Base-by-base conservation (phyloP, 2,888 invertebrate species). In the Harpalus rufipes region DNA sequence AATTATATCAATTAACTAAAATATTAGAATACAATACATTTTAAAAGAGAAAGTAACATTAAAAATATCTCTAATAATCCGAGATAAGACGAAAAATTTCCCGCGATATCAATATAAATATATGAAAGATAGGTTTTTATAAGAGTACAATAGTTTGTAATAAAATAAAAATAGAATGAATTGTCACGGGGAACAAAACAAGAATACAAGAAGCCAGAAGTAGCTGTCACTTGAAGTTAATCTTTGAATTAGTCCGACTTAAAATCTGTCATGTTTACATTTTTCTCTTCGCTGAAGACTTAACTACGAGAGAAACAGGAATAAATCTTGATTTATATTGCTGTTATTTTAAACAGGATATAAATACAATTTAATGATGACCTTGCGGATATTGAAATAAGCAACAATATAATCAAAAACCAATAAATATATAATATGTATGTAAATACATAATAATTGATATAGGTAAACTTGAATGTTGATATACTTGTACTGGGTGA, bases 191-290 rank as follows among this genome's bases (percentile, higher is more conserved):
- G 32, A 14, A 25, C 68, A 68, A 68, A 32, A 68, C 51, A 56
- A 18, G 74, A 51, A 14, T 44, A 74, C 18, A 41, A 74, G 74
- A 51, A 74, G 74, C 74, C 56, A 74, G 56, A 74, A 56, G 44
- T 74, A 44, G 74, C 56, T 74, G 74, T 74, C 74, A 74, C 51
- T 74, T 74, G 44, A 12, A 74, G 44, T 74, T 74, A 74, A 74
- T 74, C 74, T 74, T 44, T 51, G 44, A 68, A 56, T 74, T 74
- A 44, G 25, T 51, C 51, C 74, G 74, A 74, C 74, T 74, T 74
- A 74, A 44, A 74, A 74, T 51, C 74, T 74, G 74, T 74, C 74
- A 74, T 74, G 74, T 74, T 51, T 74, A 44, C 56, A 51, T 56
- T 74, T 74, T 74, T 74, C 74, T 51, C 44, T 44, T 74, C 68